These are phyloP conservation scores for Acropora yongei DNA, from an alignment of 64 coral and sea anemone genomes.

Conservation along the genomic window DNA sequence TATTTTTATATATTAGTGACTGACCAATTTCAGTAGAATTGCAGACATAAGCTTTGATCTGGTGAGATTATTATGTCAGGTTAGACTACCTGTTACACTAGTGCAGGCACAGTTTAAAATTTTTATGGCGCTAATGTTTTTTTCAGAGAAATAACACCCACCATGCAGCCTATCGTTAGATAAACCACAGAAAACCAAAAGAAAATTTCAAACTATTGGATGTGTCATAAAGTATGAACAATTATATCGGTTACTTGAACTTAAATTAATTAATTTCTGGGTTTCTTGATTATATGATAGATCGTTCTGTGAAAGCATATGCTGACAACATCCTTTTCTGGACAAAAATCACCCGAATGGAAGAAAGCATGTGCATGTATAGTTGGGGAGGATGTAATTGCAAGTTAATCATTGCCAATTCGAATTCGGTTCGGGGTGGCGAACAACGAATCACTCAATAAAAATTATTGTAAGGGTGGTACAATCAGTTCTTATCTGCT, in stretches of 20 bases:
- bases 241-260: neutral
- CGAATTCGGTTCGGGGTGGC: no score
- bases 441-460: neutral
- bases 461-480: neutral
- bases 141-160: no score
- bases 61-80: no score
- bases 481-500: no score
- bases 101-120: no score
- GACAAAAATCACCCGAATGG: neutral
- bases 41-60: no score
- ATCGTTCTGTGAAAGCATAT: neutral
- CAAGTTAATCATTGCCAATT: neutral
- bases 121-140: no score
- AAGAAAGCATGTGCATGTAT: neutral
- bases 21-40: neutral
- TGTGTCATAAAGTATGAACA: neutral
- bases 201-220: neutral
- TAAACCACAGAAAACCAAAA: no score
- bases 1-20: no score
- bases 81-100: no score
- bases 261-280: no score
- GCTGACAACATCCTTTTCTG: neutral
- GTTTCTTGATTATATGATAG: neutral
- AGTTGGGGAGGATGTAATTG: neutral
- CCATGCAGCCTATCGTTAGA: no score